Evolutionary conservation across 92 coral and sea anemone genomes (phyloP).

Genomic region (Heliopora coerulea): DNA sequence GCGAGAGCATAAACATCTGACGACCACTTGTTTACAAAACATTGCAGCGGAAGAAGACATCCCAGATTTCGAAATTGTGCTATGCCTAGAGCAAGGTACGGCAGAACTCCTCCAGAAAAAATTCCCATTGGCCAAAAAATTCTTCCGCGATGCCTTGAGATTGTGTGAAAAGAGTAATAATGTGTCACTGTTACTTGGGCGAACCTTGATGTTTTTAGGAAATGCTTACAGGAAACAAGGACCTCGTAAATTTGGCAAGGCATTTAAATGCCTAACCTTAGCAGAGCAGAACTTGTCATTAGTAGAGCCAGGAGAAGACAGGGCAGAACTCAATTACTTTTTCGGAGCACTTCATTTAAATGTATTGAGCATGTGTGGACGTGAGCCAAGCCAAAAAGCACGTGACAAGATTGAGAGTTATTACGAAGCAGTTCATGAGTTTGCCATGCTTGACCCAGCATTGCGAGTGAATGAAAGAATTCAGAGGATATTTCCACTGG

Average conservation of each 20-base stretch:
- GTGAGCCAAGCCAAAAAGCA: slow-evolving; percentile 16
- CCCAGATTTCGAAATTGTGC: slow-evolving; percentile 13
- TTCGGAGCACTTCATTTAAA: slow-evolving; percentile 11
- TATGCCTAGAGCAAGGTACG: slow-evolving; percentile 28
- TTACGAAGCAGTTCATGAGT: slow-evolving; percentile 23
- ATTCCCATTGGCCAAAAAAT: slow-evolving; percentile 6
- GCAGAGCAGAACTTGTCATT: slow-evolving; percentile 16
- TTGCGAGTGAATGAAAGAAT: slow-evolving; percentile 12
- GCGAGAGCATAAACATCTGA: slow-evolving; percentile 5
- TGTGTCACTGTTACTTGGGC: slow-evolving; percentile 8
- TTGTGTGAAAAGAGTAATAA: slow-evolving; percentile 9
- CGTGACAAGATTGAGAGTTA: slow-evolving; percentile 17
- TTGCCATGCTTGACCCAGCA: slow-evolving; percentile 22
- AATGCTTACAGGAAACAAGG: slow-evolving; percentile 34
- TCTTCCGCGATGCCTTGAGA: slow-evolving; percentile 11
- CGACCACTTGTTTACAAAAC: background rate
- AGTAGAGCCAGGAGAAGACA: slow-evolving; percentile 13
- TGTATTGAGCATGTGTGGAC: background rate
- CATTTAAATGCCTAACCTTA: slow-evolving; percentile 11
- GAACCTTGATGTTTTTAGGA: slow-evolving; percentile 21
- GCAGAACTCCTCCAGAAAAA: slow-evolving; percentile 17
- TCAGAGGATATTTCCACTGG: slow-evolving; percentile 24
- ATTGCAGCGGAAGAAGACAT: background rate
- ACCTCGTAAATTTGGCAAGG: slow-evolving; percentile 14
- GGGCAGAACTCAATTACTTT: slow-evolving; percentile 15